Evolutionary conservation across 2,888 invertebrate species (phyloP).

Genomic region (Stomorhina lunata): DNA sequence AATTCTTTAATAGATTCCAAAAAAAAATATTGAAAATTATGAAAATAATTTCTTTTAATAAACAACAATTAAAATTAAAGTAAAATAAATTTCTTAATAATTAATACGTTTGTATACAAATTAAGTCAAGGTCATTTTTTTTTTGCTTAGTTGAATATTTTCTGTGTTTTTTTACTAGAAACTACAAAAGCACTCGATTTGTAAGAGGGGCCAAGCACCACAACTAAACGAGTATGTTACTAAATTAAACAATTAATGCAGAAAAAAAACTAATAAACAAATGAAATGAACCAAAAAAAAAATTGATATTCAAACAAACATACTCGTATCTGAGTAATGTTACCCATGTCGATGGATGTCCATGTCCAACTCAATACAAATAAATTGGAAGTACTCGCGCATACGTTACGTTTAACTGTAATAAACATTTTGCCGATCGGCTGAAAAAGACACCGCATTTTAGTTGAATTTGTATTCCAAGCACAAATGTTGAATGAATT

Average conservation of each 20-base stretch:
- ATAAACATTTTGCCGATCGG: not conserved
- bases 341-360: conserved; percentile 19
- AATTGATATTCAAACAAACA: conserved; percentile 2
- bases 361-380: not conserved
- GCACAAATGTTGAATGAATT: not conserved
- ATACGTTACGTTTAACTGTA: no score
- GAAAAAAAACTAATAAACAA: not conserved
- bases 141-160: no score
- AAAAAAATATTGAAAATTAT: not conserved
- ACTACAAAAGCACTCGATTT: not conserved
- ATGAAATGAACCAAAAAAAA: not conserved
- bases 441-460: not conserved
- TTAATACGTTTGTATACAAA: not conserved
- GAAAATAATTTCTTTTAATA: not conserved
- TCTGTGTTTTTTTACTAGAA: conserved; percentile 17
- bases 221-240: no score
- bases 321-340: no score
- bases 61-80: not conserved
- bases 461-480: conserved; percentile 7
- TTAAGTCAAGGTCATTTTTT: conserved; percentile 47
- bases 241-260: conserved; percentile 8
- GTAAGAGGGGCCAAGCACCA: not conserved
- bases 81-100: not conserved
- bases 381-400: not conserved
- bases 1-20: not conserved